Base-by-base conservation (phyloP, 2,113 vertebrate genomes). In the Plestiodon gilberti region DNA sequence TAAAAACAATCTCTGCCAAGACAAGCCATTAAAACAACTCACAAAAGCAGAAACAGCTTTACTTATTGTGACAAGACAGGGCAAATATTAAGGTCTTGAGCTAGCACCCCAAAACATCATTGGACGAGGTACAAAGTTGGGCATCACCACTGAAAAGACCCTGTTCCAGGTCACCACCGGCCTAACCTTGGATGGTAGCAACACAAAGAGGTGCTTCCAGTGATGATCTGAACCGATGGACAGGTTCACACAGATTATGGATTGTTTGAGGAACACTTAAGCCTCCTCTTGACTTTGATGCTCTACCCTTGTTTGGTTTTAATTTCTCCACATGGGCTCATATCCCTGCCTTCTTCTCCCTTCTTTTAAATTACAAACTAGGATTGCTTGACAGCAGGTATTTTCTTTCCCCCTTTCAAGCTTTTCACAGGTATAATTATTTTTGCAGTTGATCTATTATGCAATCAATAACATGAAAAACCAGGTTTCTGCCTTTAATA, bases 391-490 rank as follows among this genome's bases (percentile, higher is more conserved):
- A 78, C 73, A 40, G 64, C 15, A 15, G 64, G 33, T 38, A 48
- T 25, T 70, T 38, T 28, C 25, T 30, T 4, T 3, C 76, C 52
- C 10, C 8, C 38, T 25, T 25, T 11, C 75, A 28, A 40, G 62
- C 40, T 85, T 78, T 78, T 59, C 75, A 70, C 10, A 30, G 64
- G 48, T 78, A 38, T 69, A 85, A 59, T 85, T 83, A 73, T 59
- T 83, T 85, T 69, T 55, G 64, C 15, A 35, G 9, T 78, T 70
- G 75, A 78, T 78, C 64, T 40, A 78, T 78, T 57, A 28, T 57
- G 15, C 76, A 69, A 70, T 85, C 83, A 57, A 59, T 85, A 69
- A 85, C 62, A 78, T 78, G 65, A 78, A 78, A 85, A 30, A 48
- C 33, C 62, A 6, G 23, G 40, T 38, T 57, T 69, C 62, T 57